Evolutionary conservation across 1,140 invertebrate species (phyloP), one percentile per base, ranked within the genome.

Genomic region (Aplysia californica): DNA sequence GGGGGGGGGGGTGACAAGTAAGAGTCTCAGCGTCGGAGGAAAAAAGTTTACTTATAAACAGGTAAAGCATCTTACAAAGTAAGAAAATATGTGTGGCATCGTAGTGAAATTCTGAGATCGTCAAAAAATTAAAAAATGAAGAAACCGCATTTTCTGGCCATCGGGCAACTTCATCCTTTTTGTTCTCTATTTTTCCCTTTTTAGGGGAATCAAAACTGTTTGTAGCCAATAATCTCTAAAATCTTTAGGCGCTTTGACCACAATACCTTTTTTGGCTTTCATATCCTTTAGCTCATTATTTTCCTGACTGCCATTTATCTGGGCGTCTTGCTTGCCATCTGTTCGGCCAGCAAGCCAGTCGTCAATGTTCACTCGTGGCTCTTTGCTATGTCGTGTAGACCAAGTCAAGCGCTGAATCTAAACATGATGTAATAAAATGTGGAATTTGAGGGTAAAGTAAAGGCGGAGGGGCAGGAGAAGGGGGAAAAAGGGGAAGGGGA

Each of bases 351-450:
- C 4, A 1, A n/a, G 41, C 78, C 79, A 77, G 38, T 75, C 65
- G 35, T 83, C 79, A 56, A 90, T 86, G 38, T 90, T 85, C 15
- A 89, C 59, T 10, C 91, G 79, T 10, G 88, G 84, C 61, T 87
- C 66, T 26, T 80, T 78, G 78, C 89, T 91, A 66, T 87, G 79
- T 0, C 90, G 76, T 5, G 88, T 89, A 86, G 87, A 89, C 80
- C 87, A 91, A 0, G 90, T 90, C 5, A 91, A 77, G 29, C 91
- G 84, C 66, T 90, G 80, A 5, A 91, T 75, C 90, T 91, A 80
- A 33, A 77, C 79, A 23, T 3, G 2, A 29, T 31, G 23, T 5
- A 4, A 66, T 6, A 23, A 4, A 15, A 18, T 10, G 5, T 33
- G 15, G 10, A 20, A 66, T 10, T 10, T 6, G 58, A 36, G 26